Conservation (phyloP, 2,113 vertebrate genomes). For the Dasyurus viverrinus region DNA sequence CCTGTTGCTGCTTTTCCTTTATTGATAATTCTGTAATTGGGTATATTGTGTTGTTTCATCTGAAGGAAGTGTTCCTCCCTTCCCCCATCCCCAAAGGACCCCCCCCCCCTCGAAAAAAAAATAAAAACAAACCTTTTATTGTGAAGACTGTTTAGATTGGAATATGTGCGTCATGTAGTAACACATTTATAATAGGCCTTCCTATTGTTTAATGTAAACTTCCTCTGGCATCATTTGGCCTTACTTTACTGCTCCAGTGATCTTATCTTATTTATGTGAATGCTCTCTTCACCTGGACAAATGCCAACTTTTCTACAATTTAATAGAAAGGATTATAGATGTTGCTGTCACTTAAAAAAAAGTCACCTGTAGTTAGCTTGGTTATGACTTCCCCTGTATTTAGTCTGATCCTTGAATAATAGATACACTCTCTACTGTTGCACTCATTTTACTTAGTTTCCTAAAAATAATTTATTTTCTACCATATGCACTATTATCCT, state of each 20-base stretch:
- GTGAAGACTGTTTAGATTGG: background rate
- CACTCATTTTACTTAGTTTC: background rate
- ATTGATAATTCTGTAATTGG: background rate
- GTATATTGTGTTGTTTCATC: background rate
- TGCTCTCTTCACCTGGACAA: background rate
- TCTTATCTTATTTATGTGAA: background rate
- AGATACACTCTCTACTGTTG: background rate
- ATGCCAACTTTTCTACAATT: background rate
- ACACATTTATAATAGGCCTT: background rate
- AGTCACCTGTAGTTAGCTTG: background rate
- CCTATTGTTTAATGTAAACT: background rate
- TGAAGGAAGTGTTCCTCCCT: background rate
- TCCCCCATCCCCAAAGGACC: too few species aligned
- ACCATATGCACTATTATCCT: background rate
- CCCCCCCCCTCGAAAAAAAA: too few species aligned
- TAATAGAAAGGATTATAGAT: background rate
- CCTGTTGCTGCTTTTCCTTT: background rate
- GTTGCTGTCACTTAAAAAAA: background rate
- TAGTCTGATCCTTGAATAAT: background rate
- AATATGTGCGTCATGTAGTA: background rate
- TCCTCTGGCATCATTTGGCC: background rate
- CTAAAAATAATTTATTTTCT: background rate
- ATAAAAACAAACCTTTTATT: too few species aligned
- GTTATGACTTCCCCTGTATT: background rate
- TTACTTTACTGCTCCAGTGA: constrained; percentile 2